Evolutionary conservation across 2,797 vertebrate species (phyloP), one percentile per base, ranked within the genome.

Genomic region (Tenualosa ilisha): DNA sequence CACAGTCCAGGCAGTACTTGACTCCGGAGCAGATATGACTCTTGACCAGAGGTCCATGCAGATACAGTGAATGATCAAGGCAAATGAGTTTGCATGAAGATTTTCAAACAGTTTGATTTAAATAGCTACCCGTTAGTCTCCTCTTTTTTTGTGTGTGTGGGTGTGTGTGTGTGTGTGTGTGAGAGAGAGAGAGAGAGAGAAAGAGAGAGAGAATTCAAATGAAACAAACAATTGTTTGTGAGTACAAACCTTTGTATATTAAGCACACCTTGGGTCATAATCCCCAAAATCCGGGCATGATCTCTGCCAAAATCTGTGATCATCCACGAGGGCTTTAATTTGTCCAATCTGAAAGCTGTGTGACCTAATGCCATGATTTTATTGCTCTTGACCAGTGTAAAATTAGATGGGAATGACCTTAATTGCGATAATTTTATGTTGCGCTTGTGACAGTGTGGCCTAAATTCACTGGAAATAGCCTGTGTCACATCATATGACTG

Each of bases 341-440:
- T 89, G 81, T 84, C 86, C 81, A 88, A 72, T 84, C 83, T 89
- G 82, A 50, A 88, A 84, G 84, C 59, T 49, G 75, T 63, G 88
- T 63, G 84, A 85, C 86, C 87, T 87, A 86, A 86, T 87, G 72
- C 85, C 84, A 85, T 93, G 92, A 94, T 87, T 92, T 94, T 91
- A 94, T 93, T 84, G 26, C 91, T 91, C 89, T 88, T 94, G 93
- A 95, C 92, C 92, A 90, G 89, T 75, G 79, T 86, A 26, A 83
- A 90, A 87, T 82, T 86, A 89, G 90, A 93, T 51, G 72, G 87
- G 88, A 81, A 90, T 94, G 95, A 94, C 93, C 93, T 91, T 94
- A 95, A 94, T 95, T 93, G 93, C 87, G 86, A 89, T 94, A 93
- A 95, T 95, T 94, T 79, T 90, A 86, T 82, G 91, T 86, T 88